Base-by-base conservation (phyloP, 1,140 invertebrate species). In the Drosophila tani region DNA sequence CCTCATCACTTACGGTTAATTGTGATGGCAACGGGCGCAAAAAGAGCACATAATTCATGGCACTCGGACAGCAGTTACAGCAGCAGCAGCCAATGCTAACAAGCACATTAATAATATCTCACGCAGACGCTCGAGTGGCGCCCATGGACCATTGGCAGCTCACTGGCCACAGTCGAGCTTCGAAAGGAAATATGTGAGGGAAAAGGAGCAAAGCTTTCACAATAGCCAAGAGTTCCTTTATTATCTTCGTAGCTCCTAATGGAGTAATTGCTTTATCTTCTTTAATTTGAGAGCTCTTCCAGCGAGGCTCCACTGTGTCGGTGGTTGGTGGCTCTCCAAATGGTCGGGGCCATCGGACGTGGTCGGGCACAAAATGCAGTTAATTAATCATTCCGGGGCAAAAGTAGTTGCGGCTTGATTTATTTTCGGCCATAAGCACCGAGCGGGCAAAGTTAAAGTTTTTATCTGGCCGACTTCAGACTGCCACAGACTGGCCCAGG, bases 101-200 rank as follows among this genome's bases (percentile, higher is more conserved):
- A 88, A 87, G 83, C 77, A 67, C 84, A 87, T 87, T 88, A 83
- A 87, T 87, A 87, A 88, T 87, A 87, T 84, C 84, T 83, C 77
- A 75, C 53, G 67, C 59, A 80, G 77, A 68, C 84, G 62, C 62
- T 70, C 76, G 67, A 83, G 65, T 70, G 84, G 55, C 76, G 59
- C 51, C 67, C 80, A 65, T 66, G 53, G 75, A 70, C 55, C 65
- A 60, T 46, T 59, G 58, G 45, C 51, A 71, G 46, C 19, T 53
- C 11, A 24, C 14, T 35, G 38, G 35, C 11, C 24, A 70, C 43
- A 71, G 69, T 70, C 21, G 5, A 8, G 2, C 47, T 14, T 21
- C 21, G 27, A 0, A 2, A 9, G 1, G 9, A 46, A 46, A 2
- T 21, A 14, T 12, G 0, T 6, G 21, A 15, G 21, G 19, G 8